Conservation (phyloP, 2,888 invertebrate genomes). For the Meta bourneti region DNA sequence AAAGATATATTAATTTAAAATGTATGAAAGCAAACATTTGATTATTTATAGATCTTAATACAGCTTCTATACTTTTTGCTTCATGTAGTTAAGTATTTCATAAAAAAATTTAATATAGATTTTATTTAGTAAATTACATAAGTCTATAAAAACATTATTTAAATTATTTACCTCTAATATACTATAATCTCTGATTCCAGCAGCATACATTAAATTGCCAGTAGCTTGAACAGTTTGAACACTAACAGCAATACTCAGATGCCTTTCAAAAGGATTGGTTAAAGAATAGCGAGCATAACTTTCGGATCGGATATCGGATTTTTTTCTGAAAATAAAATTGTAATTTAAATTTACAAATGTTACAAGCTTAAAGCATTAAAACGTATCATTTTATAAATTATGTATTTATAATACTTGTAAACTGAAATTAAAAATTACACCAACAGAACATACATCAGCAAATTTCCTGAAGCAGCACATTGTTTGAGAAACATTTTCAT, state of each 20-base stretch:
- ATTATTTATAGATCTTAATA: too few relatives aligned
- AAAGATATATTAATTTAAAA: too few relatives aligned
- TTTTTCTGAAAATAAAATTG: constrained; percentile 80
- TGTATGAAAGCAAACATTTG: too few relatives aligned
- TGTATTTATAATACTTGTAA: constrained; percentile 80
- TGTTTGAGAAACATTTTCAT: too few relatives aligned
- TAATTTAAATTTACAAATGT: not conserved
- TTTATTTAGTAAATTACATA: too few relatives aligned
- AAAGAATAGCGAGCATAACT: constrained; percentile 91
- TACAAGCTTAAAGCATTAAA: not conserved
- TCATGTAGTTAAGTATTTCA: too few relatives aligned
- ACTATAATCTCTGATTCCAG: constrained; percentile 93
- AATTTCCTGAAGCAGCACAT: too few relatives aligned
- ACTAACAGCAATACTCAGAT: constrained; percentile 72
- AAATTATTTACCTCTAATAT: constrained; percentile 86
- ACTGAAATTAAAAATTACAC: constrained; percentile 79
- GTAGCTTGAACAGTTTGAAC: constrained; percentile 89
- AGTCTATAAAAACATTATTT: not conserved
- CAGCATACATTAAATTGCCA: constrained; percentile 91
- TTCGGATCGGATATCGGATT: constrained; percentile 88
- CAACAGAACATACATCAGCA: too few relatives aligned
- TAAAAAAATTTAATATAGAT: too few relatives aligned
- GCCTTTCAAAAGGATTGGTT: constrained; percentile 77
- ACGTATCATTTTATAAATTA: not conserved
- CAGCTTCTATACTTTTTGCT: too few relatives aligned